These are phyloP conservation scores for Cryptosula pallasiana DNA, from an alignment of 2,888 invertebrate genomes.

Conservation along the genomic window DNA sequence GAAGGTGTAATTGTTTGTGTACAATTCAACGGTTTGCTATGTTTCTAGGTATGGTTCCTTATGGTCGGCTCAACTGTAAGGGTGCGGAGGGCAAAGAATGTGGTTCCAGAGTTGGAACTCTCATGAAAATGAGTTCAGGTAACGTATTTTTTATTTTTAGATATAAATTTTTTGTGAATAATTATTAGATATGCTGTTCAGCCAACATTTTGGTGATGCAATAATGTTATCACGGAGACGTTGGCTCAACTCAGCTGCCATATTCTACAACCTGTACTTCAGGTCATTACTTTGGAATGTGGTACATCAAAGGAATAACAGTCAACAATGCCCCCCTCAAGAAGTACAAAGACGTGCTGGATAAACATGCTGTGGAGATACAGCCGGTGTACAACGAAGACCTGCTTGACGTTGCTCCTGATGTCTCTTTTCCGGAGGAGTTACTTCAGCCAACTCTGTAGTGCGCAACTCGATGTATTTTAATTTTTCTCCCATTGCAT, in stretches of 20 bases:
- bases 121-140: slow-evolving; percentile 12
- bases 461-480: too few relatives aligned
- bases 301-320: background rate
- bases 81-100: background rate
- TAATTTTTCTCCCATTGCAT: too few relatives aligned
- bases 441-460: background rate
- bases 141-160: background rate
- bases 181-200: too few relatives aligned
- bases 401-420: background rate
- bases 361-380: background rate
- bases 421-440: background rate
- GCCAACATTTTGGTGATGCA: background rate
- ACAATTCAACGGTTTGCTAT: too few relatives aligned
- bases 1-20: too few relatives aligned
- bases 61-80: slow-evolving; percentile 1
- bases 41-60: slow-evolving; percentile 16
- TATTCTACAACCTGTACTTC: background rate
- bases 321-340: slow-evolving; percentile 1
- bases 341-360: background rate
- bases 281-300: slow-evolving; percentile 12
- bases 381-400: background rate
- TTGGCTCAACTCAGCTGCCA: background rate
- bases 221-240: background rate
- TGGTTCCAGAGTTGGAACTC: background rate
- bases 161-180: too few relatives aligned